phyloP scores from a whole-genome alignment of 1,140 invertebrate species.

The Ladona fulva region DNA sequence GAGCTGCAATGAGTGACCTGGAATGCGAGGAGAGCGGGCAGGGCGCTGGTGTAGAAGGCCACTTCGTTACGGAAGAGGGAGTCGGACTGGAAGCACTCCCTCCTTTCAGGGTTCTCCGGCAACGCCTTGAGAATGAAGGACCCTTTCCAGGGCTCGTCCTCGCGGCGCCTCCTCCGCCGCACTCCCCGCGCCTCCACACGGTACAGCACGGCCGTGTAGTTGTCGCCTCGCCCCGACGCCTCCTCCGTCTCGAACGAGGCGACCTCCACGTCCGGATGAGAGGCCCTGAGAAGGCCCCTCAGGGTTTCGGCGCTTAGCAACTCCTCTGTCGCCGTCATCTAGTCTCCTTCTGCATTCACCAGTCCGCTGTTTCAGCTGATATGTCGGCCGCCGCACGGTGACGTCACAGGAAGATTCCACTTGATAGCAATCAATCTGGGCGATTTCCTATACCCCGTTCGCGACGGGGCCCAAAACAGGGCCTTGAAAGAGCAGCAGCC shows the following conservation, averaged over 20 bases:
- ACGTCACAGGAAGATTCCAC: constrained; percentile 3
- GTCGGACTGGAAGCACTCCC: constrained; percentile 59
- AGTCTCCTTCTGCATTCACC: background rate
- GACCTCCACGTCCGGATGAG: background rate
- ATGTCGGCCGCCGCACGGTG: background rate
- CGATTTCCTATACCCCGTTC: too few relatives aligned
- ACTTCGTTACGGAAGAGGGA: constrained; percentile 60
- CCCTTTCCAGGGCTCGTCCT: constrained; percentile 41
- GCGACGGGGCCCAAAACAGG: too few relatives aligned
- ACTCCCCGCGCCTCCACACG: constrained; percentile 49
- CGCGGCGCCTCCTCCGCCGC: constrained; percentile 20
- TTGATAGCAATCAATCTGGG: background rate
- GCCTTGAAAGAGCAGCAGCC: too few relatives aligned
- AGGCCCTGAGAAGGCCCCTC: background rate
- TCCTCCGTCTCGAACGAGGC: constrained; percentile 43
- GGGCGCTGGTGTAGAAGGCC: constrained; percentile 57
- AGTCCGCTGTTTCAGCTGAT: background rate
- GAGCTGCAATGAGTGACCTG: too few relatives aligned
- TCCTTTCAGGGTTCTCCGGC: constrained; percentile 48
- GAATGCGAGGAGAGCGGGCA: constrained; percentile 49
- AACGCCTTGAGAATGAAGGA: constrained; percentile 60
- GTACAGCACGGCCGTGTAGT: constrained; percentile 63
- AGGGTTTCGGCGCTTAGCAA: background rate
- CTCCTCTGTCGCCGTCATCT: background rate
- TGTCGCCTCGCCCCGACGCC: constrained; percentile 58